A percentile compares a stretch with the other conserved stretches of the same genome.
These are phyloP conservation scores for Drosophila tristis DNA, from an alignment of 1,140 invertebrate genomes.

Conservation along the genomic window DNA sequence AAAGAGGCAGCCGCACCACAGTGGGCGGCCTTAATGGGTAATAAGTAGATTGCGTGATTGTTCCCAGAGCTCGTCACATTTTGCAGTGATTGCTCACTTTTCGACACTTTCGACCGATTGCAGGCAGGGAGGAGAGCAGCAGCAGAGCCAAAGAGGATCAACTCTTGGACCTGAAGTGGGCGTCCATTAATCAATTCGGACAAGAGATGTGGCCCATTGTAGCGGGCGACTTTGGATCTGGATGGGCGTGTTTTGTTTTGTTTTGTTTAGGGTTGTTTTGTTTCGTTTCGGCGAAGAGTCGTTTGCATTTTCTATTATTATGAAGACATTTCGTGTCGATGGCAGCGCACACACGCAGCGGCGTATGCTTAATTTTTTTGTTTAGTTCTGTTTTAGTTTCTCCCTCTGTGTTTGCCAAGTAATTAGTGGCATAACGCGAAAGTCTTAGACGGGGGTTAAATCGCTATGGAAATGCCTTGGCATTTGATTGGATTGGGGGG, in stretches of 20 bases:
- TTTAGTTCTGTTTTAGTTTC: conserved; percentile 55
- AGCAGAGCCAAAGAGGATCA: conserved; percentile 13
- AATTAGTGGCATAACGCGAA: conserved; percentile 64
- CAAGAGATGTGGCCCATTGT: conserved; percentile 34
- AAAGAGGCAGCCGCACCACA: conserved; percentile 2
- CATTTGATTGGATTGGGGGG: conserved; percentile 48
- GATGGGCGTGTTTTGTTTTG: conserved; percentile 57
- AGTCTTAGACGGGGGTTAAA: conserved; percentile 2
- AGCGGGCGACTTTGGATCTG: not conserved
- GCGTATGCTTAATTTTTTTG: conserved; percentile 52
- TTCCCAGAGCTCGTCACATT: conserved; percentile 63
- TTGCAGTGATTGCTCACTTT: conserved; percentile 80
- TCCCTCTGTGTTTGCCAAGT: conserved; percentile 60
- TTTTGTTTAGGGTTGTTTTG: conserved; percentile 29
- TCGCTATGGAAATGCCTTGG: conserved; percentile 47
- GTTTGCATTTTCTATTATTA: conserved; percentile 79
- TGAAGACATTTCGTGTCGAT: conserved; percentile 75
- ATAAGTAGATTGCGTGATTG: conserved; percentile 81
- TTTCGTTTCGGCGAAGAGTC: conserved; percentile 23
- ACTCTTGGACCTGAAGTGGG: conserved; percentile 34
- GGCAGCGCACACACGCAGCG: conserved; percentile 11
- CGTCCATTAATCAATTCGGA: conserved; percentile 74
- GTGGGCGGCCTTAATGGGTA: conserved; percentile 70
- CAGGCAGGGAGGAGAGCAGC: conserved; percentile 24
- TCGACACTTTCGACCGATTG: conserved; percentile 61